Evolutionary conservation across 2,113 vertebrate genomes (phyloP).

Genomic region (Catharus fuscescens): DNA sequence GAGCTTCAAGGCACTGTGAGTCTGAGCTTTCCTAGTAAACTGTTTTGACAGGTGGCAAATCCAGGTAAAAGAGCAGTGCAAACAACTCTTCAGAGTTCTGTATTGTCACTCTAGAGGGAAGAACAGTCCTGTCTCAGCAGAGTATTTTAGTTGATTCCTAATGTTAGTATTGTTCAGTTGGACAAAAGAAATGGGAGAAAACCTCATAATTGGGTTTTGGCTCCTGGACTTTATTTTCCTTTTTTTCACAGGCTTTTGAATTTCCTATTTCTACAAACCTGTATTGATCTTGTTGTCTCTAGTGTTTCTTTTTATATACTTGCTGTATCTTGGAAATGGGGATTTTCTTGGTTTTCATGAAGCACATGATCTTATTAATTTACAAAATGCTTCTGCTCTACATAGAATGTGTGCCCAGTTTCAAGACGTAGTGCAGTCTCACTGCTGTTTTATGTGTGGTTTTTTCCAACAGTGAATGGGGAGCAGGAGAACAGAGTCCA

Average conservation of each 20-base stretch:
- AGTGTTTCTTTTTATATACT: not conserved
- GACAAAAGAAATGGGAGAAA: not conserved
- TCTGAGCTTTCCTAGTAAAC: not conserved
- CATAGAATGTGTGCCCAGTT: not conserved
- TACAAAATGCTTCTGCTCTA: not conserved
- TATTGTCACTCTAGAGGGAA: not conserved
- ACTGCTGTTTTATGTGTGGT: not conserved
- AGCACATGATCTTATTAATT: not conserved
- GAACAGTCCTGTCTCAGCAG: not conserved
- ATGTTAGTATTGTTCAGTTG: not conserved
- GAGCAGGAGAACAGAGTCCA: conserved; percentile 94
- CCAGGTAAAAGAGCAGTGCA: not conserved
- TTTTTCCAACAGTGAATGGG: conserved; percentile 84
- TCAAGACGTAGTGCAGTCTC: not conserved
- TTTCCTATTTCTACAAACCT: not conserved
- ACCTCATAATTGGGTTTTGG: accelerated
- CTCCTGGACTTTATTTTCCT: not conserved
- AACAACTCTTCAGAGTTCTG: not conserved
- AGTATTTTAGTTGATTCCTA: not conserved
- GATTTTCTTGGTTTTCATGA: not conserved
- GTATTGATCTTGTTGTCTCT: not conserved
- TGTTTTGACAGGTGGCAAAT: not conserved
- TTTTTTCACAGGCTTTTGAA: not conserved
- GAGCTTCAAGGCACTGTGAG: not conserved
- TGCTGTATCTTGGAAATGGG: not conserved